Base-by-base conservation (phyloP, 2,888 invertebrate genomes). In the Micoletzkya japonica region DNA sequence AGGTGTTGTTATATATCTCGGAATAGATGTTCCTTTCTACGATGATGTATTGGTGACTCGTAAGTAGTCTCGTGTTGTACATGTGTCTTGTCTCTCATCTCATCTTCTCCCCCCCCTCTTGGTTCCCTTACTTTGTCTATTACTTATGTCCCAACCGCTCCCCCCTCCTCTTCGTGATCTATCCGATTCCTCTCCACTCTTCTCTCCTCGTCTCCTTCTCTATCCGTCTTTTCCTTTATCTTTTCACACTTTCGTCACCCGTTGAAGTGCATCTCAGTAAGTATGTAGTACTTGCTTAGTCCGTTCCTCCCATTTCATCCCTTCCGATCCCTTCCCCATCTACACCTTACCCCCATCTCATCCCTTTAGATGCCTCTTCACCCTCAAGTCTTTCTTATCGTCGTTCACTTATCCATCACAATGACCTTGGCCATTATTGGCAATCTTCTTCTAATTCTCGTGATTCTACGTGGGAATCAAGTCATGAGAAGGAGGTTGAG, bases 381-480 rank as follows among this genome's bases (percentile, higher is more conserved):
- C 7, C 50, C 69, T 26, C 73, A 77, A 49, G 30, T 77, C 4
- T 74, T 74, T 49, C 74, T 77, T 64, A 66, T 79, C 24, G 74
- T 82, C 7, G 59, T 78, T 37, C 80, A 82, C 63, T 76, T 82
- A 71, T 74, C 77, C 10, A 60, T 78, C 7, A 77, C 80, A 3
- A 80, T 82, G 79, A 66, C 72, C 1, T 71, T 81, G 17, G 80
- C 83, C 14, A 60, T 83, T 24, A 44, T 77, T 4, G 83, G 83
- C 26, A 83, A 83, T 64, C 56, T 81, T 10, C 78, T 83, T 30
- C 74, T 83, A 4, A 73, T 82, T 1, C 79, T 83, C 59, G 83
- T 83, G 26, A 82, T 83, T 50, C 61, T 79, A 24, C 74, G 82
- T n/a, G 83, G 82, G 4, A 82, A 82, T 39, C 64, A 66, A 32